A percentile compares a stretch with the other conserved stretches of the same genome.
Conservation (phyloP, 2,888 invertebrate genomes). For the Megalurothrips usitatus region DNA sequence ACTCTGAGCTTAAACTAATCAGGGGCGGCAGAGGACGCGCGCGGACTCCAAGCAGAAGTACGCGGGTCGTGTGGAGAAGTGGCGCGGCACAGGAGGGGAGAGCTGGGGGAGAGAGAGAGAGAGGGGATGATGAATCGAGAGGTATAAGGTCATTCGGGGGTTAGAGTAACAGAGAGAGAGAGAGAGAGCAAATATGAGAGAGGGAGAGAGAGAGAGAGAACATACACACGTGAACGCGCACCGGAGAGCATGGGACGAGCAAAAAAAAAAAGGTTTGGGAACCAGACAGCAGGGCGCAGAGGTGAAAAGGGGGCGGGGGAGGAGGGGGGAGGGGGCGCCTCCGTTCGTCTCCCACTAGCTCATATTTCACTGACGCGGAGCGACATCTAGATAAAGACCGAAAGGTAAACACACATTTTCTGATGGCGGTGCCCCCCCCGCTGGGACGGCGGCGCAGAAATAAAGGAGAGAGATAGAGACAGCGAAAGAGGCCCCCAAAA, state of each 20-base stretch:
- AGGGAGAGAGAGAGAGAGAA: slow-evolving; percentile 1
- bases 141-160: not conserved
- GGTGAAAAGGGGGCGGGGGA: not conserved
- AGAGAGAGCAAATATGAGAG: not conserved
- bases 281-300: not conserved
- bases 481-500: too few relatives aligned
- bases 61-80: too few relatives aligned
- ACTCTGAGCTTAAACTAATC: too few relatives aligned
- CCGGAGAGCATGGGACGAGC: not conserved
- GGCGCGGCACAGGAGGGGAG: too few relatives aligned
- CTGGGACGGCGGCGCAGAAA: not conserved
- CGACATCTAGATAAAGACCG: slow-evolving; percentile 9
- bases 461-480: not conserved
- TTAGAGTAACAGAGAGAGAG: not conserved
- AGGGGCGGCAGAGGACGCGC: too few relatives aligned
- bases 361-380: slow-evolving; percentile 17
- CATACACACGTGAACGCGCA: not conserved
- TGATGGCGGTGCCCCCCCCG: not conserved
- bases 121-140: not conserved
- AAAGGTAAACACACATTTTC: slow-evolving; percentile 21
- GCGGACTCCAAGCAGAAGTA: too few relatives aligned
- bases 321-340: not conserved
- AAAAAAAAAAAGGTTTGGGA: not conserved
- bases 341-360: not conserved
- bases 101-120: not conserved